phyloP scores from a whole-genome alignment of 2,888 invertebrate species.

The Ophion ventricosus region DNA sequence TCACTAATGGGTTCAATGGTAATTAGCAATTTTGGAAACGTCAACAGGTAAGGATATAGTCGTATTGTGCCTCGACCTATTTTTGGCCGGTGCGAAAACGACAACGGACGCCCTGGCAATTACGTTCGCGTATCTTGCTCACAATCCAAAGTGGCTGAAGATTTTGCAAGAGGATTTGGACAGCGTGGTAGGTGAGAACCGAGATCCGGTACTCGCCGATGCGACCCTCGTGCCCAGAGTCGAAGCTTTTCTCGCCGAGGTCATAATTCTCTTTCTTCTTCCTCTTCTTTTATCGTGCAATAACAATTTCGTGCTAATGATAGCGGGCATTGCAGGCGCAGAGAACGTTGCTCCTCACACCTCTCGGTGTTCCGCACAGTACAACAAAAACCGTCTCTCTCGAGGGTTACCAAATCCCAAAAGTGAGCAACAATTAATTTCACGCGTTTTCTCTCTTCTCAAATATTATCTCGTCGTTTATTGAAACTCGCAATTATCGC shows the following conservation, averaged over 20 bases:
- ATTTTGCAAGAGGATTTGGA: slow-evolving; percentile 87
- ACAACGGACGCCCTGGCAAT: slow-evolving; percentile 87
- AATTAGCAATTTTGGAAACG: not conserved
- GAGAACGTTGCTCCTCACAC: slow-evolving; percentile 84
- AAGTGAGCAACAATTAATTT: slow-evolving; percentile 76
- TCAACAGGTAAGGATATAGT: slow-evolving; percentile 81
- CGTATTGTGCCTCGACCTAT: slow-evolving; percentile 86
- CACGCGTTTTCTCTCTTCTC: slow-evolving; percentile 18
- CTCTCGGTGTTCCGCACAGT: slow-evolving; percentile 85
- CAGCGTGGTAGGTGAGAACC: slow-evolving; percentile 85
- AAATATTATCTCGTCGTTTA: slow-evolving; percentile 47
- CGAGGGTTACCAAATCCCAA: slow-evolving; percentile 84
- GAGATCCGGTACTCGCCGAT: slow-evolving; percentile 85
- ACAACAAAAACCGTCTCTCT: slow-evolving; percentile 82
- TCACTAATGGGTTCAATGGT: too few relatives aligned
- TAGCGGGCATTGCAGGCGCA: slow-evolving; percentile 84
- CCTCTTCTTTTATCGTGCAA: not conserved
- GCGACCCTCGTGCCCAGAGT: slow-evolving; percentile 79
- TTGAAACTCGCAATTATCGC: not conserved
- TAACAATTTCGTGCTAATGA: slow-evolving; percentile 27
- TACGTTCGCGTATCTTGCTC: slow-evolving; percentile 85
- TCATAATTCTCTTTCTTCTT: slow-evolving; percentile 54
- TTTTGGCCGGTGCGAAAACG: slow-evolving; percentile 89
- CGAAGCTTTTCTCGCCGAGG: slow-evolving; percentile 80
- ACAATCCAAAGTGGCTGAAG: slow-evolving; percentile 85